Base-by-base conservation (phyloP, 37 sponge, comb jelly and placozoan genomes). In the Chondrosia reniformis region DNA sequence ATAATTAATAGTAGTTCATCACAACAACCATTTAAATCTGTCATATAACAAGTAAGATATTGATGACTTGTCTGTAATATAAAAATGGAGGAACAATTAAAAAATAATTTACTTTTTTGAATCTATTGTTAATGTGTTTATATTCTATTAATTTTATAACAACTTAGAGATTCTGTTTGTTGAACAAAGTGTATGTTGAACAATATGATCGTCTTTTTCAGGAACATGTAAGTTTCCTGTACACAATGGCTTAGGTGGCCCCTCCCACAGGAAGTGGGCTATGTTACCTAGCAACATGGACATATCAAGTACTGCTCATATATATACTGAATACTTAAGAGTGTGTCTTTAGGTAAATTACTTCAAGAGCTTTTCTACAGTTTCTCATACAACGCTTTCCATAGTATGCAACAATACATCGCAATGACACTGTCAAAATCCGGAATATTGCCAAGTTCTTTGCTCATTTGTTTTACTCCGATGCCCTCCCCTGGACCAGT, bases 401-500 rank as follows among this genome's bases (percentile, higher is more conserved):
- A 56, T 39, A 94, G 86, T 98, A 93, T 65, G 79, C 89, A 40
- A 93, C 92, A 34, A 84, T 93, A 22, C 99, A 98, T 58, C 86
- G 99, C 21, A 75, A 95, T 80, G 99, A 98, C 76, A 95, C 99
- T 15, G 96, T 93, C 80, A 98, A 95, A 79, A 82, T 98, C 28
- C 84, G 99, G 25, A 98, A 98, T 82, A 88, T 91, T 32, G 91
- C 90, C 46, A 87, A 90, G 75, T 90, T 93, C 56, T 98, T 90
- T 87, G 91, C 91, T 0, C 94, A 95, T 43, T 64, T 98, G 67
- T 87, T 95, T 67, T 95, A 89, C 80, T 81, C 87, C 33, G 99
- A 98, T 65, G 99, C 99, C 1, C 74, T 95, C 30, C 99, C 99
- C 8, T 98, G 99, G 99, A 95, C 96, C 21, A 63, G 82, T 33